phyloP scores from a whole-genome alignment of 1,140 invertebrate species.

The Babylonia areolata region DNA sequence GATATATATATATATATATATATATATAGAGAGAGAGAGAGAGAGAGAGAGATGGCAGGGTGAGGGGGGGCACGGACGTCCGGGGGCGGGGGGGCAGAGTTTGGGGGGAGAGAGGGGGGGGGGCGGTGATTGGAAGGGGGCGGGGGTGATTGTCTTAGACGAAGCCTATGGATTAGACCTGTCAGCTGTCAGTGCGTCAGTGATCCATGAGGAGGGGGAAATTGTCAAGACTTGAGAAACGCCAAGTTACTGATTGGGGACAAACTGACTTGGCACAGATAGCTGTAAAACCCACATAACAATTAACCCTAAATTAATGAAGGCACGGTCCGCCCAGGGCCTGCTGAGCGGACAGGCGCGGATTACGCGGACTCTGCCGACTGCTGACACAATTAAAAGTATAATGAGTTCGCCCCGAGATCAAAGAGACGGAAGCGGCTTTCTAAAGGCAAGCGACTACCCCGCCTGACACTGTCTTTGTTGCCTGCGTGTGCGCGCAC shows the following conservation, averaged over 20 bases:
- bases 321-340: neutral
- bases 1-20: no score
- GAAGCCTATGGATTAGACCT: neutral
- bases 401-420: neutral
- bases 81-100: no score
- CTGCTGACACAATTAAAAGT: conserved; percentile 8
- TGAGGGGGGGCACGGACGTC: no score
- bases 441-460: neutral
- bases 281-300: no score
- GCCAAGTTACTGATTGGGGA: neutral
- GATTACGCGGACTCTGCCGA: neutral
- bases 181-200: no score
- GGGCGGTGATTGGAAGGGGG: neutral
- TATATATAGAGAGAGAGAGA: no score
- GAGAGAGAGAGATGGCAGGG: no score
- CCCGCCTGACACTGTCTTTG: neutral
- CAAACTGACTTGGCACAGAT: neutral
- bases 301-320: neutral
- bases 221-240: no score
- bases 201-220: no score
- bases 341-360: neutral
- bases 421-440: neutral
- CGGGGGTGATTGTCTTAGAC: neutral
- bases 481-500: conserved; percentile 1
- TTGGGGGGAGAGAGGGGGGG: neutral